These are phyloP conservation scores for Montipora sp. DNA, from an alignment of 64 coral and sea anemone genomes.

Conservation along the genomic window DNA sequence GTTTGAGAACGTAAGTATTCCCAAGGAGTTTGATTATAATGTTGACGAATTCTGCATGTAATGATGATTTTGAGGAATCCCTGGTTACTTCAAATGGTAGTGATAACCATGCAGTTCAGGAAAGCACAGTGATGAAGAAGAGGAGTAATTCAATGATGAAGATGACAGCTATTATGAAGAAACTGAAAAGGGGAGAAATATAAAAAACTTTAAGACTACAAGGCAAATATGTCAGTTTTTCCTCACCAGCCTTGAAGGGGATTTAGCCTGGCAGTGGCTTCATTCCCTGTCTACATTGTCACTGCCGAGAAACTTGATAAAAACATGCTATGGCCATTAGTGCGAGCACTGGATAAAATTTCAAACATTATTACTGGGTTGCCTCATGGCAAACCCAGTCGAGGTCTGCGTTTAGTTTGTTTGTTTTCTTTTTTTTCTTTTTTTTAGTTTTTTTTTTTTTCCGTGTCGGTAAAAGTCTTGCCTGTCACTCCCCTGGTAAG, in stretches of 20 bases:
- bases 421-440: too few species aligned
- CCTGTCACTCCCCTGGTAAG: too few species aligned
- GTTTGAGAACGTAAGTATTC: constrained; percentile 18
- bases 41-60: neutral
- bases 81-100: too few species aligned
- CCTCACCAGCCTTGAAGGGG: neutral
- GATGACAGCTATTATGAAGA: neutral
- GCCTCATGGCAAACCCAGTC: neutral
- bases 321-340: constrained; percentile 23
- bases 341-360: constrained; percentile 22
- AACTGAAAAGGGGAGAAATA: neutral
- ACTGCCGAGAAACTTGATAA: constrained; percentile 16
- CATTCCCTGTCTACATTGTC: constrained; percentile 15
- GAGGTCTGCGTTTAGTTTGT: too few species aligned
- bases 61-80: neutral
- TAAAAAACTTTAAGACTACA: neutral
- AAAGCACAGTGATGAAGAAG: neutral
- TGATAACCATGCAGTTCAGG: neutral
- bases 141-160: neutral
- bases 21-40: neutral
- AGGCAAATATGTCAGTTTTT: constrained; percentile 42
- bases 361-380: neutral
- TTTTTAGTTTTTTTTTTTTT: too few species aligned
- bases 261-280: neutral
- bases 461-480: too few species aligned